Percentiles rank a stretch among this genome's conserved stretches.
These are phyloP conservation scores for Ginglymostoma cirratum DNA, from an alignment of 2,113 vertebrate genomes.

Conservation along the genomic window DNA sequence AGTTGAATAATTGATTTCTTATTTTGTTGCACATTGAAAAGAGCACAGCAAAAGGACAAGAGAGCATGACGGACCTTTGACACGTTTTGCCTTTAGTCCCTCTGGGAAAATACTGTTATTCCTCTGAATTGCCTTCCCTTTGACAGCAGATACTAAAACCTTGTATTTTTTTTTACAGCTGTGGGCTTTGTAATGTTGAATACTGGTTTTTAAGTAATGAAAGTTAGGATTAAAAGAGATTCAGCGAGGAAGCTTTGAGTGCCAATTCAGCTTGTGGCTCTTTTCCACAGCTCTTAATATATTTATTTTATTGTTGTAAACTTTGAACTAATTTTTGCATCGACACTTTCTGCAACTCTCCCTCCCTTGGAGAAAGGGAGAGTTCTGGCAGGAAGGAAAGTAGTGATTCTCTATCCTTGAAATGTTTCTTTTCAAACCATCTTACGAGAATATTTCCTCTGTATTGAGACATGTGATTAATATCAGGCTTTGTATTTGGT, in stretches of 20 bases:
- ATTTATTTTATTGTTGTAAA: neutral
- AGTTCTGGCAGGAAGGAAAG: neutral
- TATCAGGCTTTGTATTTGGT: neutral
- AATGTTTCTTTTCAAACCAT: neutral
- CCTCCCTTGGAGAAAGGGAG: neutral
- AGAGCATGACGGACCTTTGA: conserved; percentile 41
- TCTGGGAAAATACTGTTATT: conserved; percentile 49
- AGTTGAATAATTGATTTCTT: conserved; percentile 38
- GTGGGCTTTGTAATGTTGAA: neutral
- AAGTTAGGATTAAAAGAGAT: neutral
- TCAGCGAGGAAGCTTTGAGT: neutral
- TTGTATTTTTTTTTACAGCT: neutral
- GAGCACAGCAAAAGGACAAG: neutral
- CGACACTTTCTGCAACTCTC: too few relatives aligned
- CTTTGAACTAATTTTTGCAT: neutral
- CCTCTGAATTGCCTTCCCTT: conserved; percentile 39
- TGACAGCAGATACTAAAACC: neutral
- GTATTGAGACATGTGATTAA: neutral
- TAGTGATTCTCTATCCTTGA: neutral
- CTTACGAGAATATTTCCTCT: neutral
- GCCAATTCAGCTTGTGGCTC: neutral
- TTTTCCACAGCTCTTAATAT: neutral
- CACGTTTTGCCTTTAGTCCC: conserved; percentile 47
- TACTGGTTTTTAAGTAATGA: neutral
- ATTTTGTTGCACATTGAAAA: neutral